Conservation (phyloP, 1,140 invertebrate species). For the Megalopta genalis region DNA sequence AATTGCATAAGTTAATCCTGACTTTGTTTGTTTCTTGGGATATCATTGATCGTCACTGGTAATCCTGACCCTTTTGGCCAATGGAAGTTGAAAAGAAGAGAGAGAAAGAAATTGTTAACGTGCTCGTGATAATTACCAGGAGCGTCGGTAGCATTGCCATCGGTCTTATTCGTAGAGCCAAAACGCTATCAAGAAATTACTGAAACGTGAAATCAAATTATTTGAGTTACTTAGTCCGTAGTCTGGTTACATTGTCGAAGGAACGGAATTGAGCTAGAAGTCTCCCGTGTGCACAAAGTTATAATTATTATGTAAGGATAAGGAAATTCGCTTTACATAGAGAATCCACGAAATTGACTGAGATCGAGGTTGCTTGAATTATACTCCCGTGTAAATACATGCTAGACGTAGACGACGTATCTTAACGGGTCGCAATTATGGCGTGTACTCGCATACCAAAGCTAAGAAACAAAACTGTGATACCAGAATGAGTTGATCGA, state of each 20-base stretch:
- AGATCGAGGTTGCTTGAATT: neutral
- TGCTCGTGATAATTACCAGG: slow-evolving; percentile 15
- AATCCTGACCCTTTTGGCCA: neutral
- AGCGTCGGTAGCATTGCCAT: slow-evolving; percentile 4
- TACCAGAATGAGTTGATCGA: no score
- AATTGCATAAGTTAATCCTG: no score
- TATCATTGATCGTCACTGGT: no score
- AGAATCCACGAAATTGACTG: neutral
- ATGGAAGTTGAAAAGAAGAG: neutral
- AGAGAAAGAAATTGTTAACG: neutral
- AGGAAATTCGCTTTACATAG: neutral
- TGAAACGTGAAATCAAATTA: slow-evolving; percentile 43
- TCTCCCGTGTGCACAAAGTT: slow-evolving; percentile 1
- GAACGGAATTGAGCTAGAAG: slow-evolving; percentile 29
- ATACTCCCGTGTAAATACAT: neutral
- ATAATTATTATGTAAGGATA: slow-evolving; percentile 13
- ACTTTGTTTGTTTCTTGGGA: no score
- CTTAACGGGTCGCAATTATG: no score
- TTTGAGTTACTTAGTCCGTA: slow-evolving; percentile 37
- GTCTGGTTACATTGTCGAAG: slow-evolving; percentile 20
- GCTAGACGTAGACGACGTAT: no score
- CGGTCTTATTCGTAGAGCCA: neutral
- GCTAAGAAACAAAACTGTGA: neutral
- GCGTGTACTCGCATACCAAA: no score
- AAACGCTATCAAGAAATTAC: slow-evolving; percentile 36